Conservation (phyloP, 2,888 invertebrate species). For the Leucophenga maculata region DNA sequence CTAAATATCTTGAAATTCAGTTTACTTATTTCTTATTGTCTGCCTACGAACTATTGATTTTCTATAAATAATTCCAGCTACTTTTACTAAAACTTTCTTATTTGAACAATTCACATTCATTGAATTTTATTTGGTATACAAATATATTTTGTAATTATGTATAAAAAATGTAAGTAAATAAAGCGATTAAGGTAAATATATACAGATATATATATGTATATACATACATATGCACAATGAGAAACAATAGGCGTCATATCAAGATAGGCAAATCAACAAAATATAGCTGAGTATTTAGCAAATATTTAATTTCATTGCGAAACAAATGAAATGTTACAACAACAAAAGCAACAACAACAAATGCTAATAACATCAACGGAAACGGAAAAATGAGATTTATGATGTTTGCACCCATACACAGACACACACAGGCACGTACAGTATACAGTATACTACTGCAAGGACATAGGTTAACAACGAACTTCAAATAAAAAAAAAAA, state of each 20-base stretch:
- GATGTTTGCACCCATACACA: slow-evolving; percentile 34
- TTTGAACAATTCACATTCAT: too few relatives aligned
- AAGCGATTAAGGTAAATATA: neutral
- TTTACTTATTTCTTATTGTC: too few relatives aligned
- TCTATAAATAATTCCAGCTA: too few relatives aligned
- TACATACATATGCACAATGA: neutral
- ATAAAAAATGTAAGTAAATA: neutral
- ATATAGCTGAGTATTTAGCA: slow-evolving; percentile 35
- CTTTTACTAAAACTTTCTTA: too few relatives aligned
- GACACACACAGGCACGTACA: slow-evolving; percentile 28
- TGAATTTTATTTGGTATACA: too few relatives aligned
- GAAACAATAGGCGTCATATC: neutral
- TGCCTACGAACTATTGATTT: too few relatives aligned
- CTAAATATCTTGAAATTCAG: too few relatives aligned
- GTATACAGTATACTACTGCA: slow-evolving; percentile 10
- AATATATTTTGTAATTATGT: too few relatives aligned
- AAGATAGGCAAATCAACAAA: slow-evolving; percentile 10
- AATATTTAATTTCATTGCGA: slow-evolving; percentile 43
- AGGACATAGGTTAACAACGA: neutral
- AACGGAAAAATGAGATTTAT: slow-evolving; percentile 66
- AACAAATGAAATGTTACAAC: slow-evolving; percentile 16
- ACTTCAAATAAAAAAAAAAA: too few relatives aligned
- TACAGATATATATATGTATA: neutral
- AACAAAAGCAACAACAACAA: slow-evolving; percentile 23
- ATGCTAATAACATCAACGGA: slow-evolving; percentile 44